Evolutionary conservation across 1,140 invertebrate genomes (phyloP).

Genomic region (Pogonomyrmex californicus): DNA sequence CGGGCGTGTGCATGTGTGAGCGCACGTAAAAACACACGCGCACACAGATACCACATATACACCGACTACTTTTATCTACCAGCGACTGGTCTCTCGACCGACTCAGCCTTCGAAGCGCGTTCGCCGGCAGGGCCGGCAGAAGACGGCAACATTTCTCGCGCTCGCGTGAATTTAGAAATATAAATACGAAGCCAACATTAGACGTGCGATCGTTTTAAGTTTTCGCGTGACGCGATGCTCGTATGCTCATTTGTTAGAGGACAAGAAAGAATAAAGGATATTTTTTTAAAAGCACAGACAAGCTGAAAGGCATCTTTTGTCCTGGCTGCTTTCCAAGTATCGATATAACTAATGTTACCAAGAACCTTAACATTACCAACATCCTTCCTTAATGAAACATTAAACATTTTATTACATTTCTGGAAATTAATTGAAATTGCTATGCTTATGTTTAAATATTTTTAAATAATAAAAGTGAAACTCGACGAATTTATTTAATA

Average conservation of each 20-base stretch:
- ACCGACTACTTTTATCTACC: slow-evolving; percentile 60
- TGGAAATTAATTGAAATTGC: neutral
- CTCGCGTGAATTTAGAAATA: slow-evolving; percentile 7
- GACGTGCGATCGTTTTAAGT: neutral
- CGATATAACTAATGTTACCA: neutral
- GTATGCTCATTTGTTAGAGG: neutral
- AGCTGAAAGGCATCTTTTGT: neutral
- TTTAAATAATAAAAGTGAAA: neutral
- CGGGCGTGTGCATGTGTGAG: slow-evolving; percentile 2
- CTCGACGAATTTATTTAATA: neutral
- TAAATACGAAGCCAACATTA: neutral
- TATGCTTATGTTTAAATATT: neutral
- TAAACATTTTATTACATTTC: no score
- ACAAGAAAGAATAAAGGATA: neutral
- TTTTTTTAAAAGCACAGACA: neutral
- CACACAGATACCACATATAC: neutral
- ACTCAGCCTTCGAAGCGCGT: slow-evolving; percentile 59
- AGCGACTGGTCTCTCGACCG: slow-evolving; percentile 58
- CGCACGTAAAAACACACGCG: no score
- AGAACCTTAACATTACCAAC: neutral
- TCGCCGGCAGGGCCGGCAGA: slow-evolving; percentile 31
- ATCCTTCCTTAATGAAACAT: neutral
- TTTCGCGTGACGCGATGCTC: neutral
- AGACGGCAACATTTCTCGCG: neutral
- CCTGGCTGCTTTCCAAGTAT: neutral